phyloP scores from a whole-genome alignment of 2,113 vertebrate species.

The Pterocles gutturalis region DNA sequence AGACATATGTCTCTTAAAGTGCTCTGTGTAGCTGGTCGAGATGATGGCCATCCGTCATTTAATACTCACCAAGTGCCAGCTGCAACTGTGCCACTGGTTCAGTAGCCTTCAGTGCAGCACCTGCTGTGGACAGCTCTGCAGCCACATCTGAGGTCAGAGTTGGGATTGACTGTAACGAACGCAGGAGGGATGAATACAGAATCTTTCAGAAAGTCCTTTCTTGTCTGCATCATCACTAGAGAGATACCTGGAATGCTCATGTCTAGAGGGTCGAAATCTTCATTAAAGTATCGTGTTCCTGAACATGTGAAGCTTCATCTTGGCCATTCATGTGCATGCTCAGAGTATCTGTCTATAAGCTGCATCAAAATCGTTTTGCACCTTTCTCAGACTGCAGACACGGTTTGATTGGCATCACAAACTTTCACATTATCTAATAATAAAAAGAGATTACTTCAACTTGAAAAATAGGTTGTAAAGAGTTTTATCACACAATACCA shows the following conservation, averaged over 20 bases:
- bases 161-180: background rate
- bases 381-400: background rate
- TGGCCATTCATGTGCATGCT: background rate
- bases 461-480: background rate
- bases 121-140: background rate
- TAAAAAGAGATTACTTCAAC: background rate
- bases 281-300: background rate
- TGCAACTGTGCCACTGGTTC: background rate
- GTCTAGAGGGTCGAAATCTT: background rate
- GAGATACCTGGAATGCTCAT: background rate
- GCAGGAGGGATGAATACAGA: background rate
- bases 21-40: background rate
- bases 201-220: background rate
- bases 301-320: background rate
- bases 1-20: background rate
- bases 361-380: background rate
- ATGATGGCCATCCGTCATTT: slow-evolving; percentile 54
- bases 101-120: background rate
- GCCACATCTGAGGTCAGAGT: background rate
- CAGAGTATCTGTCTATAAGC: background rate
- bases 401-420: background rate
- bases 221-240: background rate
- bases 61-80: background rate
- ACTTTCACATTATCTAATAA: background rate
- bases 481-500: background rate